A percentile compares a stretch with the other conserved stretches of the same genome.
phyloP scores from a whole-genome alignment of 2,797 vertebrate species.

The Hoplostethus atlanticus region DNA sequence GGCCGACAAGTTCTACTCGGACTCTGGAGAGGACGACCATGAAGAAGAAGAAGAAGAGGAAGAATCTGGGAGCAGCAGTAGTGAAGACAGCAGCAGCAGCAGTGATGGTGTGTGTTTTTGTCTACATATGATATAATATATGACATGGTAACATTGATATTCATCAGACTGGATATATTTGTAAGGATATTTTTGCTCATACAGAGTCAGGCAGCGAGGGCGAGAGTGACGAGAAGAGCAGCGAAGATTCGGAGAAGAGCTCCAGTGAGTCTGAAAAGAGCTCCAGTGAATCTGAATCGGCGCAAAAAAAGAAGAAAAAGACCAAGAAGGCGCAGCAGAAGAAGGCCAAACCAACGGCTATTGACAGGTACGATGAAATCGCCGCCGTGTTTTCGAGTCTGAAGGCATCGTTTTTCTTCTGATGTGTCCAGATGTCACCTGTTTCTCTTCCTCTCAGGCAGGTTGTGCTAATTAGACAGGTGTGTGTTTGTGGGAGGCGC shows the following conservation, averaged over 20 bases:
- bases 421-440: constrained; percentile 54
- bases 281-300: constrained; percentile 79
- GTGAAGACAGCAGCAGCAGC: constrained; percentile 79
- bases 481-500: constrained; percentile 33
- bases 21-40: constrained; percentile 86
- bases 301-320: constrained; percentile 73
- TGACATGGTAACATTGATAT: neutral
- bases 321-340: constrained; percentile 68
- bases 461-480: constrained; percentile 49
- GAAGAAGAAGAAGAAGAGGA: constrained; percentile 81
- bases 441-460: constrained; percentile 9
- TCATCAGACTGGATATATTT: neutral
- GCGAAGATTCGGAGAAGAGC: constrained; percentile 81
- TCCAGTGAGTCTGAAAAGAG: constrained; percentile 85
- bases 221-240: constrained; percentile 83
- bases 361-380: constrained; percentile 81
- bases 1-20: constrained; percentile 93
- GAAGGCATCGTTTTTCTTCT: constrained; percentile 33
- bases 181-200: constrained; percentile 7
- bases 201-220: constrained; percentile 81
- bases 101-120: constrained; percentile 64
- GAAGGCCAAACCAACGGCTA: constrained; percentile 57
- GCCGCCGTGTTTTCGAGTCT: neutral
- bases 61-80: constrained; percentile 67
- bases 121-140: constrained; percentile 13